Base-by-base conservation (phyloP, 2,113 vertebrate species). In the Nipponia nippon region DNA sequence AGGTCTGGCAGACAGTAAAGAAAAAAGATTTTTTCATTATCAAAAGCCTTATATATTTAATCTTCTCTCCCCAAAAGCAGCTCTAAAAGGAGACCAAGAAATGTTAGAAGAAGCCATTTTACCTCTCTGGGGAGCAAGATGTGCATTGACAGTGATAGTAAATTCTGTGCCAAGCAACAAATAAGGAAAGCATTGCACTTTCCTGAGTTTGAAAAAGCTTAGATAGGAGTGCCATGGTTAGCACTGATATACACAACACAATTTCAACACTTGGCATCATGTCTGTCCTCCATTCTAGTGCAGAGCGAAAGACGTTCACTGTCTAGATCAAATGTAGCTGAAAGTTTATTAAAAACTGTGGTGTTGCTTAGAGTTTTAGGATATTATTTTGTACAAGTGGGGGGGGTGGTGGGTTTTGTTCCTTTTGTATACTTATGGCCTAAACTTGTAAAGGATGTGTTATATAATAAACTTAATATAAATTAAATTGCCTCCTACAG, bases 301-400 rank as follows among this genome's bases (percentile, higher is more conserved):
- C 15, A 52, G 34, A 81, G 36, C 0, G 1, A 76, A 19, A 62
- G 14, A 58, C 0, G 0, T n/a, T 76, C 32, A 32, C 4, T 63
- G 11, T 47, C 19, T 65, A 40, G 42, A 65, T 53, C 7, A 42
- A 58, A 53, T 30, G 36, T 65, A n/a, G 2, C 38, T 82, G 56
- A 47, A 59, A 70, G 29, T 25, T 65, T 53, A 19, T n/a, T 52
- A 47, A 81, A 86, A 90, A 47, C 6, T 23, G 6, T 50, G 34
- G 4, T 25, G 15, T 20, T 90, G 21, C 36, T 70, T 76, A 58
- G 29, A 71, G 36, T 46, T 63, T 65, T 44, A 46, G 17, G 25
- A 36, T 40, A 34, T 23, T 70, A 15, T 21, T 76, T 70, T 36
- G 17, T 63, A 42, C 10, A 36, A 36, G 10, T 14, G 5, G 36